Base-by-base conservation (phyloP, 1,140 invertebrate genomes). In the Stegodyphus dumicola region DNA sequence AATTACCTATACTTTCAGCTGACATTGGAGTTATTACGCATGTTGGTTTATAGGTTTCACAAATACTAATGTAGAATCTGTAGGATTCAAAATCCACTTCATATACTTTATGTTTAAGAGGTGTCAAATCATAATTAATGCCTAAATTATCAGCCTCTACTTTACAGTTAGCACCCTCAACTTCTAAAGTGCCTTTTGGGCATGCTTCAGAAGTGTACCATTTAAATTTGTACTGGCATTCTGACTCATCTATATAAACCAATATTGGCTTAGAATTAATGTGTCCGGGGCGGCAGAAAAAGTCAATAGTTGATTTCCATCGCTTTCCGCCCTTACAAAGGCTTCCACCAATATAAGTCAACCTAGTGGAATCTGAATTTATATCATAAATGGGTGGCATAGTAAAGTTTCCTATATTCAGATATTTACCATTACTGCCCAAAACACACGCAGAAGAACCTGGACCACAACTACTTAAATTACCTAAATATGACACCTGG, bases 161-260 rank as follows among this genome's bases (percentile, higher is more conserved):
- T n/a, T n/a, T n/a, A n/a, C n/a, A n/a, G n/a, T n/a, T n/a, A n/a
- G 77, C 86, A 15, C 90, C 90, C 7, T 71, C 85, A 71, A 88
- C 88, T 33, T 33, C 33, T 33, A 33, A 33, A 49, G 88, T 87
- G 11, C 86, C 88, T 51, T 89, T 69, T 7, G 89, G 88, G 89
- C 90, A 91, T 6, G 90, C 90, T 52, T 89, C 89, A n/a, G 90
- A 88, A 17, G 90, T 90, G 52, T 89, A 87, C 90, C 90, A 91
- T 85, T 91, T 89, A 88, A 91, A 89, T 56, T 89, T 87, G 84
- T 90, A 90, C 11, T 87, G 77, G 86, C 90, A 90, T 6, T 87
- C 69, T 65, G 89, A 88, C 53, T 88, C 73, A 48, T 90, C 89
- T n/a, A 87, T 87, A 70, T 67, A 56, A 54, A 56, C 73, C 51